Percentiles rank a stretch among this genome's conserved stretches.
These are phyloP conservation scores for Laticauda colubrina DNA, from an alignment of 2,113 vertebrate species.

Conservation along the genomic window DNA sequence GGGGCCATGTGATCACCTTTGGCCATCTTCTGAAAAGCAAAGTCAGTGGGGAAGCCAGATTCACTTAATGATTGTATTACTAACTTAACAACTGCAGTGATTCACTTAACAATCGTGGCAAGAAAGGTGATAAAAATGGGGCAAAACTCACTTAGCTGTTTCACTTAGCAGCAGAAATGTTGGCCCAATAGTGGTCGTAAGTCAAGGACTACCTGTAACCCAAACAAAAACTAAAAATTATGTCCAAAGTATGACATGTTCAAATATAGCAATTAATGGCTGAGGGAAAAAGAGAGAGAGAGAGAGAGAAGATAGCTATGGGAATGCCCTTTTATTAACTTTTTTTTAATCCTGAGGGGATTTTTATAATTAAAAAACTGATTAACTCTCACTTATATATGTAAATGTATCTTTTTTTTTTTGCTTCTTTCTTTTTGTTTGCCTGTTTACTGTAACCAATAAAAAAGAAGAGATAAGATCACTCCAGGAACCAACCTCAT, in stretches of 20 bases:
- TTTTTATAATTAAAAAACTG: not conserved
- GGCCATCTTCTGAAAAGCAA: not conserved
- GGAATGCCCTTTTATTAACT: not conserved
- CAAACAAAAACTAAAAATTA: not conserved
- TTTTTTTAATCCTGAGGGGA: not conserved
- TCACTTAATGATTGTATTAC: not conserved
- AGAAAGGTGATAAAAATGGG: not conserved
- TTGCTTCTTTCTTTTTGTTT: not conserved
- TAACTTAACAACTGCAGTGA: not conserved
- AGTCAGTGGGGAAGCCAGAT: not conserved
- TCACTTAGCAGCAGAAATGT: not conserved
- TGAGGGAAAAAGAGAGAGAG: not conserved
- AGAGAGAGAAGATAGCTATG: no score
- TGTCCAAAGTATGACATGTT: not conserved
- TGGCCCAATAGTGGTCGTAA: not conserved
- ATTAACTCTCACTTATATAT: not conserved
- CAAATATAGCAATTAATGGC: not conserved
- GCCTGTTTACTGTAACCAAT: not conserved
- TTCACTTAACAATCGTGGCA: not conserved
- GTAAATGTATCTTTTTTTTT: not conserved
- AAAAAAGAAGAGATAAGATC: not conserved
- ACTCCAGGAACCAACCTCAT: slow-evolving; percentile 18
- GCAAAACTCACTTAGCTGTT: not conserved
- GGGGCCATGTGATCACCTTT: not conserved
- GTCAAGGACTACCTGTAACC: not conserved